Evolutionary conservation across 2,888 invertebrate species (phyloP).

Genomic region (Eilema sororculum): DNA sequence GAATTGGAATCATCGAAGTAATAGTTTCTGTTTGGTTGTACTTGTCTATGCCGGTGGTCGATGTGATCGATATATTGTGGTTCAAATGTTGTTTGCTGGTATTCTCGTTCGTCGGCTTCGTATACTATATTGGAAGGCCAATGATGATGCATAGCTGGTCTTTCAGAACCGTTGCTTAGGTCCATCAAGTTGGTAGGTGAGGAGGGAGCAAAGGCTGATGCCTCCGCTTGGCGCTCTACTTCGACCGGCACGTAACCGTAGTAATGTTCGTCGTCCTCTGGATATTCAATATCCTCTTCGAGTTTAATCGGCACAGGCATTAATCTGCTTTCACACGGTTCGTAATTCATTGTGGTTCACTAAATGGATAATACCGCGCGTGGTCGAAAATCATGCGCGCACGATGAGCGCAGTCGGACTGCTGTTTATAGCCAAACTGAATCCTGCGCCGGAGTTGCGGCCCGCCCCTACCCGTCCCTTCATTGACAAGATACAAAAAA

Average conservation of each 20-base stretch:
- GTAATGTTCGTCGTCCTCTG: slow-evolving; percentile 78
- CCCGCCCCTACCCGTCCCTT: slow-evolving; percentile 83
- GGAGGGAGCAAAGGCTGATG: slow-evolving; percentile 69
- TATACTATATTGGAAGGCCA: slow-evolving; percentile 70
- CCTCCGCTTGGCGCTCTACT: slow-evolving; percentile 68
- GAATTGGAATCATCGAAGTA: slow-evolving; percentile 82
- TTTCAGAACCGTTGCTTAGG: slow-evolving; percentile 77
- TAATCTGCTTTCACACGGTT: slow-evolving; percentile 68
- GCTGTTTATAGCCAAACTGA: slow-evolving; percentile 63
- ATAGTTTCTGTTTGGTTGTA: slow-evolving; percentile 60
- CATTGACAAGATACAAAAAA: slow-evolving; percentile 86
- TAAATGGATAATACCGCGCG: slow-evolving; percentile 44
- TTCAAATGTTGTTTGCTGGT: slow-evolving; percentile 70
- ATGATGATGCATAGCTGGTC: slow-evolving; percentile 62
- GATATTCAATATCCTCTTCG: slow-evolving; percentile 73
- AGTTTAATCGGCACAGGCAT: slow-evolving; percentile 80
- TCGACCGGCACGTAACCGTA: slow-evolving; percentile 76
- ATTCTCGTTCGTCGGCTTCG: slow-evolving; percentile 71
- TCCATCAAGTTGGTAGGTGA: slow-evolving; percentile 82
- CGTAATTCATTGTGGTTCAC: slow-evolving; percentile 76
- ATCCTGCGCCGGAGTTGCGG: slow-evolving; percentile 66
- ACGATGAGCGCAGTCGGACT: slow-evolving; percentile 68
- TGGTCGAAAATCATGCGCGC: slow-evolving; percentile 62
- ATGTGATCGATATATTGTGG: slow-evolving; percentile 69
- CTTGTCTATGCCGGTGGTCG: slow-evolving; percentile 71